A percentile compares a stretch with the other conserved stretches of the same genome.
Evolutionary conservation across 2,888 invertebrate species (phyloP).

Genomic region (Apodemia mormo): DNA sequence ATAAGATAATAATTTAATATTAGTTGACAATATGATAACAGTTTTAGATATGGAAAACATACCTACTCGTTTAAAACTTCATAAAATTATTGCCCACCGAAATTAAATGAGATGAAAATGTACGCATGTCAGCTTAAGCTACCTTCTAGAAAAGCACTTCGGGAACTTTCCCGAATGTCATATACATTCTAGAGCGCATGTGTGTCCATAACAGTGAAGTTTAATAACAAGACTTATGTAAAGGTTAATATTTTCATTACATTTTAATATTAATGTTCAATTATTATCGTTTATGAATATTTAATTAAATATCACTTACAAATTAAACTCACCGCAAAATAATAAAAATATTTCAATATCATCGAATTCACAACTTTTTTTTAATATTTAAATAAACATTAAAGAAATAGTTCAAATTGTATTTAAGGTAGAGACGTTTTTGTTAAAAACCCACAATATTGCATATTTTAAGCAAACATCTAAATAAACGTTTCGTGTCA

Average conservation of each 20-base stretch:
- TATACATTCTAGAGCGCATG: neutral
- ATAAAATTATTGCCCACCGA: neutral
- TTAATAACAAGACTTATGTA: too few species aligned
- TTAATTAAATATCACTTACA: too few species aligned
- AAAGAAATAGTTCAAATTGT: too few species aligned
- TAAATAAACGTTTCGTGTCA: neutral
- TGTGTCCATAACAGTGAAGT: neutral
- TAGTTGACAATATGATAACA: slow-evolving; percentile 5
- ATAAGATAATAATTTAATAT: neutral
- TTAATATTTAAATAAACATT: too few species aligned
- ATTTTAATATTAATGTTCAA: too few species aligned
- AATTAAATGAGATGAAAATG: neutral
- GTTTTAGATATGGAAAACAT: neutral
- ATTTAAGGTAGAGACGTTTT: too few species aligned
- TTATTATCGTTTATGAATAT: too few species aligned
- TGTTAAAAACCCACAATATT: neutral
- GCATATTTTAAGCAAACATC: neutral
- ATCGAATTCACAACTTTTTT: too few species aligned
- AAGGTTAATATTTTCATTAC: too few species aligned
- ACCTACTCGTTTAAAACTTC: neutral
- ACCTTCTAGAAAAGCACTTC: slow-evolving; percentile 11
- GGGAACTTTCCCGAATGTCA: slow-evolving; percentile 30
- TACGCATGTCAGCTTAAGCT: neutral
- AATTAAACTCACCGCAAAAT: too few species aligned
- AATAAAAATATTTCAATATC: too few species aligned